A percentile compares a stretch with the other conserved stretches of the same genome.
Conservation (phyloP, 2,113 vertebrate genomes). For the Pteropus alecto region DNA sequence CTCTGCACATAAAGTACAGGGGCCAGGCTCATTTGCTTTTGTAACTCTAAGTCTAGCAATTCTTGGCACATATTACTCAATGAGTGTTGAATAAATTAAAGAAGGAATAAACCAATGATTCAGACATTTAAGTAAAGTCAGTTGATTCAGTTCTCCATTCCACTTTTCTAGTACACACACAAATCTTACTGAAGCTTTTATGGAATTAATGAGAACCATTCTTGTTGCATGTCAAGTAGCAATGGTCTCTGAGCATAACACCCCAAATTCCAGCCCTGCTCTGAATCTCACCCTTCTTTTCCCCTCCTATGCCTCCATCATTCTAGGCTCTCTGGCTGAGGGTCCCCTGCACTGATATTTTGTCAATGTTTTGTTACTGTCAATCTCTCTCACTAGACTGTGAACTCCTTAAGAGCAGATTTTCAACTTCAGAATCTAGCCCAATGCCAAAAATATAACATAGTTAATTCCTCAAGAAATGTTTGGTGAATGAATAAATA, state of each 20-base stretch:
- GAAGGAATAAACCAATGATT: background rate
- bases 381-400: background rate
- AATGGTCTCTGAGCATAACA: background rate
- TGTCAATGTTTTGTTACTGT: background rate
- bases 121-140: background rate
- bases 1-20: background rate
- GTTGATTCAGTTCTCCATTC: background rate
- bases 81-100: background rate
- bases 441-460: background rate
- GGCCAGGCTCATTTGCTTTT: background rate
- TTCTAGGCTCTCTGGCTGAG: background rate
- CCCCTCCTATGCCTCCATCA: background rate
- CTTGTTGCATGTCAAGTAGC: background rate
- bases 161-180: background rate
- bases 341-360: too few species aligned
- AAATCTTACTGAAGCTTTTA: slow-evolving; percentile 16
- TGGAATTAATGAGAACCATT: background rate
- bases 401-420: background rate
- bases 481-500: background rate
- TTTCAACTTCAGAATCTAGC: background rate
- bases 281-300: background rate
- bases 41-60: background rate
- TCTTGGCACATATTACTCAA: background rate
- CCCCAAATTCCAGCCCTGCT: background rate
- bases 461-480: background rate